Evolutionary conservation across 2,888 invertebrate species (phyloP), one percentile per base, ranked within the genome.

Genomic region (Clostera curtula): DNA sequence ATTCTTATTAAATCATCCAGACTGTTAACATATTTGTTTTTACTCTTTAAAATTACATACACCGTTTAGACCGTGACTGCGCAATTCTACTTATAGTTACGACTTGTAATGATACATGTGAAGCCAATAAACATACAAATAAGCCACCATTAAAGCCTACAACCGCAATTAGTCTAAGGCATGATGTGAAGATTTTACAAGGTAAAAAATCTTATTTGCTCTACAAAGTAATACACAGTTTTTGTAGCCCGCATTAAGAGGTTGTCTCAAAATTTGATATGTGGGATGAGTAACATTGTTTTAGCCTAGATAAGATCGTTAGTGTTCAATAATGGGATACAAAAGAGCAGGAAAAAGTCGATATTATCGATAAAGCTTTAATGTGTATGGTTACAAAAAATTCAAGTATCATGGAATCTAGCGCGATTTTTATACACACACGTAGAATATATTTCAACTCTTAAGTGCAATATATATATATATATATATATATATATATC

Each of bases 31-130:
- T 61, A 53, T 67, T 65, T 68, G 64, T 64, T 70, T 72, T 73
- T 66, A 67, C 63, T 49, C 43, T 48, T 45, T 45, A 25, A 71
- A 74, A 75, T 75, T 70, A 75, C 50, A 71, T 44, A 50, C 49
- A 61, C 35, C 51, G 55, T 57, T 63, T 56, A 53, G 45, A 42
- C 40, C 43, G 17, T 55, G 55, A 62, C 69, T 65, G 57, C 51
- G 54, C 57, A 53, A 50, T 56, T 24, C 45, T 42, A 52, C 49
- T 56, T 53, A 62, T 51, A 49, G 63, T 72, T 70, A 71, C 51
- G 66, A 64, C 62, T 49, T 44, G 43, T 73, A 74, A 76, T 76
- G 42, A 56, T 61, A 59, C 57, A 63, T 50, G 48, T 56, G 48
- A 43, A 45, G 46, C 43, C 47, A 45, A 55, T 69, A 66, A 67